Conservation (phyloP, 2,888 invertebrate genomes). For the Amorpha juglandis region DNA sequence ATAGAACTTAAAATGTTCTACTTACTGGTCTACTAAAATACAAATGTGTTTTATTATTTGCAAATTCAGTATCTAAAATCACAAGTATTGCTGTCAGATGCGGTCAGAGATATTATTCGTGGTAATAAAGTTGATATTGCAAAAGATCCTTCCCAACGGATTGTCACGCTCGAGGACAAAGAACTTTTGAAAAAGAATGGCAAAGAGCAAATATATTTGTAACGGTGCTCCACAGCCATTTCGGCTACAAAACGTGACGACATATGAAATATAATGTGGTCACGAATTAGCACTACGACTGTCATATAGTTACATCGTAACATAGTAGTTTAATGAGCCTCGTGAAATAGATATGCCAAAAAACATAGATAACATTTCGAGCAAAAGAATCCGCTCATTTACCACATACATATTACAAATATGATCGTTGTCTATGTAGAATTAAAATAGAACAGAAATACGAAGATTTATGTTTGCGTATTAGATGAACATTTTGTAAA, state of each 20-base stretch:
- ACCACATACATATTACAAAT: neutral
- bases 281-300: constrained; percentile 17
- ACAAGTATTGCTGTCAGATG: neutral
- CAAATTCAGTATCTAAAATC: no score
- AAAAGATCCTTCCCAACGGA: neutral
- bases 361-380: neutral
- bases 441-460: neutral
- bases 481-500: no score
- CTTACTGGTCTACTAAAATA: no score
- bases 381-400: neutral
- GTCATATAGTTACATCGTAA: constrained; percentile 18
- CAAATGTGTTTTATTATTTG: no score
- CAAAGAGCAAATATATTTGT: constrained; percentile 20
- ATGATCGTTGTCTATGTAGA: neutral
- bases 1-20: no score
- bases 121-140: constrained; percentile 1
- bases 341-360: neutral
- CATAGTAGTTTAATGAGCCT: constrained; percentile 16
- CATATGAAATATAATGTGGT: constrained; percentile 1
- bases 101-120: neutral
- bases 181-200: constrained; percentile 19
- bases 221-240: constrained; percentile 11
- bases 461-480: neutral
- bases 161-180: constrained; percentile 15
- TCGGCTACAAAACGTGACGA: constrained; percentile 8